These are phyloP conservation scores for Morelia viridis DNA, from an alignment of 2,797 vertebrate genomes.

Conservation along the genomic window DNA sequence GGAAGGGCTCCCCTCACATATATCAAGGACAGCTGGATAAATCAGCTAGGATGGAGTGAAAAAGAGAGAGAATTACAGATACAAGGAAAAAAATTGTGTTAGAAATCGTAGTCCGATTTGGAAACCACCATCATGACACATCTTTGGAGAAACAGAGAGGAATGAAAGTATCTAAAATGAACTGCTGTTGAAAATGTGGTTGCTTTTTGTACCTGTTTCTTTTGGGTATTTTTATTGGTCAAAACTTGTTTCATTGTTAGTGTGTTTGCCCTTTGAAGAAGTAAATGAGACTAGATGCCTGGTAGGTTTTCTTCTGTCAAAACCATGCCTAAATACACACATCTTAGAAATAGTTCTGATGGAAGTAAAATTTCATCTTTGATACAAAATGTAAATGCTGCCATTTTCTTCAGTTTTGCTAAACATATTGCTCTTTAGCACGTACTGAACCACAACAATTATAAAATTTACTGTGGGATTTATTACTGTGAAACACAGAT, in stretches of 20 bases:
- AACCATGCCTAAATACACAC: background rate
- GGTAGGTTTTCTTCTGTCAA: background rate
- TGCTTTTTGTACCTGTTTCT: background rate
- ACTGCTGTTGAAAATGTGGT: background rate
- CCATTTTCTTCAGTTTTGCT: background rate
- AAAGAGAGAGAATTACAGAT: background rate
- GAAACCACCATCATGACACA: background rate
- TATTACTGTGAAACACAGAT: conserved; percentile 18
- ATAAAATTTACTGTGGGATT: conserved; percentile 47
- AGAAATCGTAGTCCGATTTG: background rate
- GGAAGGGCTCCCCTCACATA: background rate
- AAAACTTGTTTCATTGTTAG: no score
- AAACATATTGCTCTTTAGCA: conserved; percentile 6
- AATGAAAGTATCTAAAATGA: background rate
- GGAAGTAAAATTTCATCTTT: background rate
- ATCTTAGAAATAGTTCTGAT: conserved; percentile 16
- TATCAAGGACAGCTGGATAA: background rate
- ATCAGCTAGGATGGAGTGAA: background rate
- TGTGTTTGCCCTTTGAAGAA: background rate
- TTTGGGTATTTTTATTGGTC: background rate
- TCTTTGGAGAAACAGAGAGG: background rate
- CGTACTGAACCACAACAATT: conserved; percentile 31
- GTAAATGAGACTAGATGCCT: background rate
- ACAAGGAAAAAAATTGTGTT: background rate
- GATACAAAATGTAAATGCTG: conserved; percentile 9